Percentiles rank a stretch among this genome's conserved stretches.
Conservation (phyloP, 2,797 vertebrate genomes). For the Diplodus sargus region DNA sequence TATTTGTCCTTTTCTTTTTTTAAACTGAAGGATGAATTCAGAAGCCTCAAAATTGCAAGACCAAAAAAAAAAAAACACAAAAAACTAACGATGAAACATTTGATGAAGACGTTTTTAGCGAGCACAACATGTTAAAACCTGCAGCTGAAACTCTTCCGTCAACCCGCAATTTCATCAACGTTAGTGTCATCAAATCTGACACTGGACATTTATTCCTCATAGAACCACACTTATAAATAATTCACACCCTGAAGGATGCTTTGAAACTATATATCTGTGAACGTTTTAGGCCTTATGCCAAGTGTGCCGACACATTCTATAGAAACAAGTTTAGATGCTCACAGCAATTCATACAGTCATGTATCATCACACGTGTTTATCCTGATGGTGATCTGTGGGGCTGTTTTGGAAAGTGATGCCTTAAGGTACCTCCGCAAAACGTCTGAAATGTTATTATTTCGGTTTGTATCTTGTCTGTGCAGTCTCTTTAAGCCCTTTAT, state of each 20-base stretch:
- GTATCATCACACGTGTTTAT: neutral
- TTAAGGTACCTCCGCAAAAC: neutral
- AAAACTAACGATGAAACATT: neutral
- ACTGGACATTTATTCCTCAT: constrained; percentile 39
- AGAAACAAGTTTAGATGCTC: constrained; percentile 14
- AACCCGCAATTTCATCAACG: constrained; percentile 29
- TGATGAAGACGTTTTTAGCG: too few species aligned
- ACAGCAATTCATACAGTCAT: neutral
- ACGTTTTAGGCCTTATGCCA: constrained; percentile 22
- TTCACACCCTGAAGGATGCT: constrained; percentile 29
- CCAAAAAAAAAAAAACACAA: neutral
- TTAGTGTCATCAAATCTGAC: constrained; percentile 44
- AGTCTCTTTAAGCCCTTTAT: neutral
- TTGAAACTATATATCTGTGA: constrained; percentile 44
- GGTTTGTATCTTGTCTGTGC: neutral
- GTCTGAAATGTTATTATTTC: neutral
- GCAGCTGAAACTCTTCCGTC: constrained; percentile 13
- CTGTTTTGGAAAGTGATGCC: neutral
- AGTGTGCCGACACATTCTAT: neutral
- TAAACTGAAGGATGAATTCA: neutral
- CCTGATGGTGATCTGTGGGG: neutral
- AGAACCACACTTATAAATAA: constrained; percentile 45
- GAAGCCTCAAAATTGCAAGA: neutral
- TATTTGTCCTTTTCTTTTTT: neutral
- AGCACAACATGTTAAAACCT: neutral